These are phyloP conservation scores for Willisornis vidua DNA, from an alignment of 2,113 vertebrate species.

Conservation along the genomic window DNA sequence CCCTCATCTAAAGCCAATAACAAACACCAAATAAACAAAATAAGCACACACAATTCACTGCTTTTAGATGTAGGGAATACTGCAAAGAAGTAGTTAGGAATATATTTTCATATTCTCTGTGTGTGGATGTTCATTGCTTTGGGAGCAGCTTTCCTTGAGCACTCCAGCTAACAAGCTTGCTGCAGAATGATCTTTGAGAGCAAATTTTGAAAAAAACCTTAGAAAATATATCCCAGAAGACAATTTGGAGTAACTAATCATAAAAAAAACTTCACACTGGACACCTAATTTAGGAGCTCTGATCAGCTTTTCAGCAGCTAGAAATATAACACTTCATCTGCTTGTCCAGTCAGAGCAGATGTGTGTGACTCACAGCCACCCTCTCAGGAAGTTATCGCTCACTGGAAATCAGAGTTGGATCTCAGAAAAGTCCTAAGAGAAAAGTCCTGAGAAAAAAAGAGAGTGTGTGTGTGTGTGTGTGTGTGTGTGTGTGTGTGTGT, in stretches of 20 bases:
- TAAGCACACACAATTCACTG: background rate
- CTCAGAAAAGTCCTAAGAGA: background rate
- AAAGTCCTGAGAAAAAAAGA: background rate
- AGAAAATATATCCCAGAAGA: background rate
- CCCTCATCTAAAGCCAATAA: background rate
- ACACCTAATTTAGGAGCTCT: conserved; percentile 1
- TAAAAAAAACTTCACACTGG: background rate
- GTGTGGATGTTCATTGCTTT: background rate
- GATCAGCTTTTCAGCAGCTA: background rate
- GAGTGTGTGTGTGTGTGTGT: background rate
- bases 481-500: background rate
- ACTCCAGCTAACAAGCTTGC: background rate
- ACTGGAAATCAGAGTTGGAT: background rate
- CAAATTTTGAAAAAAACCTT: background rate
- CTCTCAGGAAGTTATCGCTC: rapidly evolving
- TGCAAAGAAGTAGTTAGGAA: background rate
- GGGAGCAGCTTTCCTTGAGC: background rate
- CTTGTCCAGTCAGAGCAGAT: background rate
- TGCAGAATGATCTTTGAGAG: background rate
- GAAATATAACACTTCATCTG: background rate
- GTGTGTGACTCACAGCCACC: background rate
- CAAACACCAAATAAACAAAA: background rate
- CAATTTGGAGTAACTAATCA: background rate
- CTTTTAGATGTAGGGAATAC: background rate
- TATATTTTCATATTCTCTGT: background rate